These are phyloP conservation scores for Rambutsinella grinnellia DNA, from an alignment of 2,888 invertebrate genomes.

Conservation along the genomic window DNA sequence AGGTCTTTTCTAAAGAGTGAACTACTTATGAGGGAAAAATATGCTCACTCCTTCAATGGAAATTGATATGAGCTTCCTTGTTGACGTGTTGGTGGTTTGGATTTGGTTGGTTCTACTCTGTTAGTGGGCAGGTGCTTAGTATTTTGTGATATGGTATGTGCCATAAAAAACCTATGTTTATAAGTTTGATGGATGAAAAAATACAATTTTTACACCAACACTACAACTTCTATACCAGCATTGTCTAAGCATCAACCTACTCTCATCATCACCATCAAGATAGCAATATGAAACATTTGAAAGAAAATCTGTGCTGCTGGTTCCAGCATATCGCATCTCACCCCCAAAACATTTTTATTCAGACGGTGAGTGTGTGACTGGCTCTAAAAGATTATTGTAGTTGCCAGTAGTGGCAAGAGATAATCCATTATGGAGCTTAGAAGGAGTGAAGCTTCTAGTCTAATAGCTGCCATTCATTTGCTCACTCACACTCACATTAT, in stretches of 20 bases:
- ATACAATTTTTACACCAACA: no score
- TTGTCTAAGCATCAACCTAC: conserved; percentile 6
- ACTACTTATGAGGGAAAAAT: not conserved
- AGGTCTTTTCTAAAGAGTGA: conserved; percentile 28
- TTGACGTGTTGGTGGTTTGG: conserved; percentile 14
- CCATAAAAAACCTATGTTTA: no score
- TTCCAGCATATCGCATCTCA: no score
- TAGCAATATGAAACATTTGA: no score
- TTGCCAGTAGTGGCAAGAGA: conserved; percentile 10
- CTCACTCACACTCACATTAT: conserved; percentile 25
- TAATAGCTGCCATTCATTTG: conserved; percentile 17
- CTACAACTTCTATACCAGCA: conserved; percentile 33
- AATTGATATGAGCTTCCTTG: not conserved
- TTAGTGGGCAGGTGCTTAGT: conserved; percentile 37
- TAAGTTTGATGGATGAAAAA: no score
- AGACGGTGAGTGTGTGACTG: no score
- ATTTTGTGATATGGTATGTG: conserved; percentile 25
- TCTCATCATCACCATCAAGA: not conserved
- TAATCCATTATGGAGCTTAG: conserved; percentile 50
- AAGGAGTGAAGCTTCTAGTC: conserved; percentile 11
- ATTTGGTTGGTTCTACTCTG: not conserved
- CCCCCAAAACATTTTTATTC: no score
- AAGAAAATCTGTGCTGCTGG: no score
- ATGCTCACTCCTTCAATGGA: not conserved
- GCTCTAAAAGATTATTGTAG: no score